phyloP scores from a whole-genome alignment of 2,888 invertebrate genomes.

The Microplitis manilae region DNA sequence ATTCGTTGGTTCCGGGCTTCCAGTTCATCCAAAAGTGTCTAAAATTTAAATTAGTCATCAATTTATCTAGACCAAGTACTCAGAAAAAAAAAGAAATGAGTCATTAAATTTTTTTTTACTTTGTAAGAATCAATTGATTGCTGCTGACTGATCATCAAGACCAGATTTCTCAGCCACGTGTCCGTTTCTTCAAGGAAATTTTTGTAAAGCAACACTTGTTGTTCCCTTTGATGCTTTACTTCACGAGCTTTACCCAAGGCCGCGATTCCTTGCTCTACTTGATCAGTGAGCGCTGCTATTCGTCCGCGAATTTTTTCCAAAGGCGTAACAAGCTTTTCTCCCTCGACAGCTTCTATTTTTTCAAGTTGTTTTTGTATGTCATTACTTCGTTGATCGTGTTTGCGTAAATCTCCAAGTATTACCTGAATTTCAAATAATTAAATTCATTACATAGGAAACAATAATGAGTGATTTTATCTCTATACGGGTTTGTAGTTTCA shows the following conservation, averaged over 20 bases:
- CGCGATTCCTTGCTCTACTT: slow-evolving; percentile 80
- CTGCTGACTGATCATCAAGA: slow-evolving; percentile 57
- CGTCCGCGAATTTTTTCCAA: slow-evolving; percentile 77
- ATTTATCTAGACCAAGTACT: background rate
- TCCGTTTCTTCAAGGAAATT: slow-evolving; percentile 66
- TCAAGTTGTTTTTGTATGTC: slow-evolving; percentile 78
- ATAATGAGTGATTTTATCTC: background rate
- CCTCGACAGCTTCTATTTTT: slow-evolving; percentile 79
- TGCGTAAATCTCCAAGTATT: slow-evolving; percentile 79
- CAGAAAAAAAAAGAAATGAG: slow-evolving; percentile 7
- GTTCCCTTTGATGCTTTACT: slow-evolving; percentile 73
- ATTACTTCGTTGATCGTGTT: slow-evolving; percentile 79
- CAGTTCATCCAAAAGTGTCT: slow-evolving; percentile 66
- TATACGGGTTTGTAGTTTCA: too few relatives aligned
- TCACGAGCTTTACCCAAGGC: slow-evolving; percentile 74
- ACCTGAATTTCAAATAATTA: slow-evolving; percentile 72
- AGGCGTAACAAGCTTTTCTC: slow-evolving; percentile 74
- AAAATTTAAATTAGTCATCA: slow-evolving; percentile 28
- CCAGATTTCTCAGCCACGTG: slow-evolving; percentile 61
- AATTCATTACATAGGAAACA: background rate
- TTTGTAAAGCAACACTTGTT: slow-evolving; percentile 72
- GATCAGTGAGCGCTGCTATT: slow-evolving; percentile 78
- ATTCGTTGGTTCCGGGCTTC: slow-evolving; percentile 59
- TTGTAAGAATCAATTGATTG: slow-evolving; percentile 54
- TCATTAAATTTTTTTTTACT: slow-evolving; percentile 50